Evolutionary conservation across 2,888 invertebrate species (phyloP).

Genomic region (Clepsis dumicolana): DNA sequence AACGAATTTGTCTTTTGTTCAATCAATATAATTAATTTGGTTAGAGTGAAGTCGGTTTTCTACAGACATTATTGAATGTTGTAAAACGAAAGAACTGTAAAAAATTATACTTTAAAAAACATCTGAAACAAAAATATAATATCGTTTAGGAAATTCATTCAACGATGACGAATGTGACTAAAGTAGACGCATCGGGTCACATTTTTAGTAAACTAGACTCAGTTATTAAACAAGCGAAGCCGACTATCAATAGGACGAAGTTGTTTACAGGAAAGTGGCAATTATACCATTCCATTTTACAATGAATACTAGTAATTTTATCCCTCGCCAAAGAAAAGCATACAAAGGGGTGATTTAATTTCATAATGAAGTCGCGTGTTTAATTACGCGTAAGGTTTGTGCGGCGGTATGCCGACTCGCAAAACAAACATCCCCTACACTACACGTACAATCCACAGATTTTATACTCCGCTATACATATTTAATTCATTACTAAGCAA

Average conservation of each 20-base stretch:
- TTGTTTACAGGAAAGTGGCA: not conserved
- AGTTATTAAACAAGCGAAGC: not conserved
- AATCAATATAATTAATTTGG: too few species aligned
- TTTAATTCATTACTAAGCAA: slow-evolving; percentile 2
- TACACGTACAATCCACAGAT: slow-evolving; percentile 7
- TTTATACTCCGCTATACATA: slow-evolving; percentile 18
- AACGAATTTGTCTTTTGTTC: not conserved
- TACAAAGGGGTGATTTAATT: slow-evolving; percentile 35
- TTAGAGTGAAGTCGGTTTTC: not conserved
- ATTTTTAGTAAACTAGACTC: too few species aligned
- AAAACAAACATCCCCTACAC: slow-evolving; percentile 35
- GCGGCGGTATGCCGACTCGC: slow-evolving; percentile 29
- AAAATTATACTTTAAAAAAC: not conserved
- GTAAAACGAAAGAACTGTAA: not conserved
- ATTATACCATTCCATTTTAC: slow-evolving; percentile 4
- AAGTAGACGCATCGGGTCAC: too few species aligned
- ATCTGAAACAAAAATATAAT: not conserved
- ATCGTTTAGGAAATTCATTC: too few species aligned
- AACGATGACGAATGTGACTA: too few species aligned
- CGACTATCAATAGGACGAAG: not conserved
- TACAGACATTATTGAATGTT: too few species aligned
- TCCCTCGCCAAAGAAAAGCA: slow-evolving; percentile 20
- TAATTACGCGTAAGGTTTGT: slow-evolving; percentile 44
- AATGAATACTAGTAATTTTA: slow-evolving; percentile 18
- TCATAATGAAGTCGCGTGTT: slow-evolving; percentile 38